Conservation (phyloP, 2,113 vertebrate species). For the Spea bombifrons region DNA sequence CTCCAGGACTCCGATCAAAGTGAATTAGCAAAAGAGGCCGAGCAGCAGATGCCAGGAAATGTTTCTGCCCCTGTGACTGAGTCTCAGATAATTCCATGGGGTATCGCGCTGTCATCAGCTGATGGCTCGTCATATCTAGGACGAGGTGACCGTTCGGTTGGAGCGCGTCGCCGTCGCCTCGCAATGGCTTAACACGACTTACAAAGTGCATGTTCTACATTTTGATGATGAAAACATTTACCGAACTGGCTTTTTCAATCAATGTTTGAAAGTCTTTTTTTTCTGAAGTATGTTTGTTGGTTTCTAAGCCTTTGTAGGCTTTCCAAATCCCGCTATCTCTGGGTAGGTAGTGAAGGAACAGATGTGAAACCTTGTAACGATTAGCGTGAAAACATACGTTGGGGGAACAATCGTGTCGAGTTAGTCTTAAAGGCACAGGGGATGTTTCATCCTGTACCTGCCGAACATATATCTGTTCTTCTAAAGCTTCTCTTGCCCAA, state of each 20-base stretch:
- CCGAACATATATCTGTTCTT: too few species aligned
- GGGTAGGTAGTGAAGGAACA: too few species aligned
- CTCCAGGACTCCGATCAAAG: conserved; percentile 14
- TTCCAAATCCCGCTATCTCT: too few species aligned
- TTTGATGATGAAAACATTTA: not conserved
- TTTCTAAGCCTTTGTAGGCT: not conserved
- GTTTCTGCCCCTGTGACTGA: conserved; percentile 16
- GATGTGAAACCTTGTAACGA: too few species aligned
- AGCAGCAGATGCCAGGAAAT: conserved; percentile 10
- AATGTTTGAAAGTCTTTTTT: not conserved
- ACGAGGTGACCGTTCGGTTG: conserved; percentile 10
- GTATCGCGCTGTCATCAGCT: not conserved
- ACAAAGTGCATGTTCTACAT: not conserved
- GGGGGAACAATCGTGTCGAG: too few species aligned
- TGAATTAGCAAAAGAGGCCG: conserved; percentile 29
- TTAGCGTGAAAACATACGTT: too few species aligned
- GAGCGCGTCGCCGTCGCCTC: not conserved
- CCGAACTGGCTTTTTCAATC: not conserved
- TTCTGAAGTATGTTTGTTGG: not conserved
- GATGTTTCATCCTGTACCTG: too few species aligned
- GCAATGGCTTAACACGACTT: not conserved
- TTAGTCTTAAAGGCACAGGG: too few species aligned
- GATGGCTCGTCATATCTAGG: conserved; percentile 5
- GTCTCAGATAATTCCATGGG: conserved; percentile 4
- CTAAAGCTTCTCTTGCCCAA: too few species aligned